Conservation (phyloP, 2,113 vertebrate species). For the Lynx canadensis region DNA sequence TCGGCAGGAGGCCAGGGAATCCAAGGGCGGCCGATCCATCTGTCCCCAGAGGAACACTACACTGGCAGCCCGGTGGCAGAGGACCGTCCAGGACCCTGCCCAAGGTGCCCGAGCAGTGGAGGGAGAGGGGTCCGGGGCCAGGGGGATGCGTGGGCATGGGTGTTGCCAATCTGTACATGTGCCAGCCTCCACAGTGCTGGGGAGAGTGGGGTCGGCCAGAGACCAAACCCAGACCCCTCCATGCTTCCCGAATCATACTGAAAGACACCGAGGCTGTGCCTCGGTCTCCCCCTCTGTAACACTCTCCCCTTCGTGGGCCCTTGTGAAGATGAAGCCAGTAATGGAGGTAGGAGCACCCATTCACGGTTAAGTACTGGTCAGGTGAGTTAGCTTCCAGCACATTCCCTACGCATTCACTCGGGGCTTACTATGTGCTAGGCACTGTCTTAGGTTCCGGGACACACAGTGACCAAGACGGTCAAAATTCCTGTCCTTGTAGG, state of each 20-base stretch:
- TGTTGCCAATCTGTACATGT: rapidly evolving
- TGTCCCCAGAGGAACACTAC: background rate
- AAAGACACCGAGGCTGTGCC: background rate
- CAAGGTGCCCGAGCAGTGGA: background rate
- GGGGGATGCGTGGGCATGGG: too few relatives aligned
- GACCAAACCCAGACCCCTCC: background rate
- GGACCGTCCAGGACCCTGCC: background rate
- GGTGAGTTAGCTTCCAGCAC: background rate
- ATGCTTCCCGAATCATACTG: rapidly evolving
- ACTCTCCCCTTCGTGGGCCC: background rate
- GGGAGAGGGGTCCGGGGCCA: background rate
- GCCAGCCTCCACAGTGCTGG: background rate
- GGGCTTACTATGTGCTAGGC: background rate
- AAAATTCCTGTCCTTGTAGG: background rate
- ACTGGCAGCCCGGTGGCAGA: rapidly evolving
- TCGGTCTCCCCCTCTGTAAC: background rate
- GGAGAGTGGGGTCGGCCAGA: background rate
- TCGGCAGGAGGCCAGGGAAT: background rate
- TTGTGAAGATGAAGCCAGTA: too few relatives aligned
- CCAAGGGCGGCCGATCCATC: too few relatives aligned
- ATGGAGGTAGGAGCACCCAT: background rate
- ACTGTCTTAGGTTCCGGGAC: background rate
- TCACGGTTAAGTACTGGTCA: background rate
- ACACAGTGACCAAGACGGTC: background rate
- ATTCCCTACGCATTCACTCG: too few relatives aligned